Percentiles rank a stretch among this genome's conserved stretches.
Conservation (phyloP, 2,797 vertebrate genomes). For the Sciurus carolinensis region DNA sequence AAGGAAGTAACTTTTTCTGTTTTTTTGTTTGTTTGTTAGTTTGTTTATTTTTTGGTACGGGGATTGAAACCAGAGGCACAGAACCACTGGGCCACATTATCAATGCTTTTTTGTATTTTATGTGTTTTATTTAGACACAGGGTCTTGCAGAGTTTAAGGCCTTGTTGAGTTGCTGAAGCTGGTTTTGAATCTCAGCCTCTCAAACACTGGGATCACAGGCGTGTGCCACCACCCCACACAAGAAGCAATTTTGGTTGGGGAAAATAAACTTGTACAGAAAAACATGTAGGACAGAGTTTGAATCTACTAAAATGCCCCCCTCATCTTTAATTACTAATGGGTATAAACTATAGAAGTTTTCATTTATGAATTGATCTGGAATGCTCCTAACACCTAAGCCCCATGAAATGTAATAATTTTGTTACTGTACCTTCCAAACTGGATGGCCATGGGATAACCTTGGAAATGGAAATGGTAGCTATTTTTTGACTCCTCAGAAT, state of each 20-base stretch:
- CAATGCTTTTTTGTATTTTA: no score
- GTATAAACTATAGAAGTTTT: neutral
- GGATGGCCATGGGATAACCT: neutral
- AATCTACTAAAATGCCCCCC: neutral
- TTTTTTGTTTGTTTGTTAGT: no score
- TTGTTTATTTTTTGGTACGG: no score
- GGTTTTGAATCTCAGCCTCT: no score
- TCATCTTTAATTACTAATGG: neutral
- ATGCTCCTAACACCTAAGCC: neutral
- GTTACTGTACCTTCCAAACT: neutral
- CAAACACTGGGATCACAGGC: no score
- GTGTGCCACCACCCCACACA: neutral
- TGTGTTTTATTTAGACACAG: no score
- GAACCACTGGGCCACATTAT: no score
- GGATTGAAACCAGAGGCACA: no score
- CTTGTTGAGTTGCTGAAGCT: no score
- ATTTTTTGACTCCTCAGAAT: neutral
- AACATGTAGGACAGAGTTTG: neutral
- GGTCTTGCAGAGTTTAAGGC: no score
- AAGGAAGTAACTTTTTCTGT: neutral
- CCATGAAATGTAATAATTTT: neutral
- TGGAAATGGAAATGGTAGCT: conserved; percentile 27
- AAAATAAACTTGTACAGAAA: neutral
- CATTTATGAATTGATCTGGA: neutral
- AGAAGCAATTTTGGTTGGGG: neutral